phyloP scores from a whole-genome alignment of 2,888 invertebrate genomes.

The Aproaerema taeniolella region DNA sequence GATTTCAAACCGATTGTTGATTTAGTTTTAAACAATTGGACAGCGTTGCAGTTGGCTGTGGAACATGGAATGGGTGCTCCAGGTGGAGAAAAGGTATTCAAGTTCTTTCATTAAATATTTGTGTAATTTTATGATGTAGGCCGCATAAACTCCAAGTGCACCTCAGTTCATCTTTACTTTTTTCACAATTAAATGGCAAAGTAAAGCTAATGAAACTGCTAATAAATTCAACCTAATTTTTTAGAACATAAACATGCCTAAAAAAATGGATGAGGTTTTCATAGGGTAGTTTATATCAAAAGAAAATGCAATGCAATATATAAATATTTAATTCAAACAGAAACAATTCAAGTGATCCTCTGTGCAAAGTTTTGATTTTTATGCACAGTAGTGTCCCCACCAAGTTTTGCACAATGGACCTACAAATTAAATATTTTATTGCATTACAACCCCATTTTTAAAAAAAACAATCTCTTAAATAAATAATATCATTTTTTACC shows the following conservation, averaged over 20 bases:
- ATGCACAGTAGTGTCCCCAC: not conserved
- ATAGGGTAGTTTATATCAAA: no score
- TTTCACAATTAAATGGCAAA: no score
- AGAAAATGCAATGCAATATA: no score
- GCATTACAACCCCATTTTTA: not conserved
- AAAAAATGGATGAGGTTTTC: not conserved
- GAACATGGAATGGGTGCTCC: conserved; percentile 86
- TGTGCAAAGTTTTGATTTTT: not conserved
- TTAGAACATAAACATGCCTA: not conserved
- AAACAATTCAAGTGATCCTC: no score
- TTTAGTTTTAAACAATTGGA: conserved; percentile 84
- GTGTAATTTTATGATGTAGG: not conserved
- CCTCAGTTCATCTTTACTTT: no score
- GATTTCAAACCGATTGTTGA: conserved; percentile 80
- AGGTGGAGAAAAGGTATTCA: conserved; percentile 81
- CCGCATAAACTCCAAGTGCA: no score
- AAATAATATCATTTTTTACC: not conserved
- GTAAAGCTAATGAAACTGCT: not conserved
- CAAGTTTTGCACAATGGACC: not conserved
- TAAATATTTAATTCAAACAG: no score
- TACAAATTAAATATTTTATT: not conserved
- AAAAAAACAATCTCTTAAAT: not conserved
- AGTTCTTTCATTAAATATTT: not conserved
- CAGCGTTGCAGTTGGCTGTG: conserved; percentile 82
- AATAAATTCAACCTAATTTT: not conserved